Evolutionary conservation across 2,888 invertebrate genomes (phyloP).

Genomic region (Leptinotarsa juncta): DNA sequence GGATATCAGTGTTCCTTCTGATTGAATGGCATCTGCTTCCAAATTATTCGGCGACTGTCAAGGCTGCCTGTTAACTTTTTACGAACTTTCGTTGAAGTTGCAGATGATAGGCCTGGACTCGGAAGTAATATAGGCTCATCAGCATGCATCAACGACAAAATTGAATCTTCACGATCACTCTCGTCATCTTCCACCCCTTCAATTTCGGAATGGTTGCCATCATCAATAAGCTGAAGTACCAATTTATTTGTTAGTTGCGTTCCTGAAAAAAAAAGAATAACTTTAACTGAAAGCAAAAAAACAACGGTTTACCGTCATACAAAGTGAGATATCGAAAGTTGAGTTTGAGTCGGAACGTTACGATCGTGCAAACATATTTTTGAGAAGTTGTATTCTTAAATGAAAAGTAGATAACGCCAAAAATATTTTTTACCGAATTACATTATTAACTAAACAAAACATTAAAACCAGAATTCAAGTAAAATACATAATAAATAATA

Average conservation of each 20-base stretch:
- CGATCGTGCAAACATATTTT: neutral
- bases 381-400: neutral
- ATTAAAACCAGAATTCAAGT: too few relatives aligned
- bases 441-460: neutral
- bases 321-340: too few relatives aligned
- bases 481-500: neutral
- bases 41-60: constrained; percentile 5
- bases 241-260: neutral
- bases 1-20: neutral
- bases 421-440: neutral
- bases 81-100: constrained; percentile 2
- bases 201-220: neutral
- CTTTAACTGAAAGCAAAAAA: too few relatives aligned
- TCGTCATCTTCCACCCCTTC: constrained; percentile 1
- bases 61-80: neutral
- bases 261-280: neutral
- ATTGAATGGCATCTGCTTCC: constrained; percentile 2
- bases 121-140: neutral
- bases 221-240: neutral
- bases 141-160: neutral
- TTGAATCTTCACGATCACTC: neutral
- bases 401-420: constrained; percentile 3
- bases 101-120: neutral
- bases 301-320: too few relatives aligned
- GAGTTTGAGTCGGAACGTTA: too few relatives aligned